phyloP scores from a whole-genome alignment of 2,113 vertebrate species.

The Elaphurus davidianus region DNA sequence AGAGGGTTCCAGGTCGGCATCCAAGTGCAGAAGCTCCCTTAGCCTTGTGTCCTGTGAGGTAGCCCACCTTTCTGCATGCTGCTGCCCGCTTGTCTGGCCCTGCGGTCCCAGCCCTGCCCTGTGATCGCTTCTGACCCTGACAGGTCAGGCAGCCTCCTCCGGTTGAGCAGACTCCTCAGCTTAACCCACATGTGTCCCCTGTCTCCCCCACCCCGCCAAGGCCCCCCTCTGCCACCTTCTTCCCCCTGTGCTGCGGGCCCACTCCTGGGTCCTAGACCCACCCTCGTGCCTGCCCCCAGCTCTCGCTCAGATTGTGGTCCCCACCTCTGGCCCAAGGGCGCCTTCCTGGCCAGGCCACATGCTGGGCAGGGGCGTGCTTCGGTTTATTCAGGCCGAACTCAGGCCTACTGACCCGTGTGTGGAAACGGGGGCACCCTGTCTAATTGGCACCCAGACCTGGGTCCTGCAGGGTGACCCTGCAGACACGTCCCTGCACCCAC shows the following conservation, averaged over 20 bases:
- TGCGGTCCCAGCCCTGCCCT: background rate
- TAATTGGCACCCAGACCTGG: background rate
- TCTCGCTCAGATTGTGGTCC: background rate
- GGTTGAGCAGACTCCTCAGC: background rate
- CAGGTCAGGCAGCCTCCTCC: too few species aligned
- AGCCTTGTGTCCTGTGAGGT: fast-evolving
- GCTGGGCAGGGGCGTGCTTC: too few species aligned
- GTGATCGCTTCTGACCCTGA: background rate
- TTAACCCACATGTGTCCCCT: background rate
- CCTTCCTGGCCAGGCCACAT: background rate
- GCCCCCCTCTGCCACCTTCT: background rate
- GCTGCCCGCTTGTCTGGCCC: background rate
- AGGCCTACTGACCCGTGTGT: background rate
- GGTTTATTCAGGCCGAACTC: background rate
- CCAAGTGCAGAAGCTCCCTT: background rate
- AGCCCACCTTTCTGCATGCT: background rate
- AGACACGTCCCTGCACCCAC: background rate
- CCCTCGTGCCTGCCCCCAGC: background rate
- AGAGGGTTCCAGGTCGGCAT: background rate
- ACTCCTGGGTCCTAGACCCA: background rate
- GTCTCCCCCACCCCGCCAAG: too few species aligned
- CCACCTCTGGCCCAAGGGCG: background rate
- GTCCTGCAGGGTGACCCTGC: background rate
- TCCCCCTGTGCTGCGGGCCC: background rate
- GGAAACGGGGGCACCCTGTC: background rate